Evolutionary conservation across 2,797 vertebrate species (phyloP).

Genomic region (Spinus pinus): DNA sequence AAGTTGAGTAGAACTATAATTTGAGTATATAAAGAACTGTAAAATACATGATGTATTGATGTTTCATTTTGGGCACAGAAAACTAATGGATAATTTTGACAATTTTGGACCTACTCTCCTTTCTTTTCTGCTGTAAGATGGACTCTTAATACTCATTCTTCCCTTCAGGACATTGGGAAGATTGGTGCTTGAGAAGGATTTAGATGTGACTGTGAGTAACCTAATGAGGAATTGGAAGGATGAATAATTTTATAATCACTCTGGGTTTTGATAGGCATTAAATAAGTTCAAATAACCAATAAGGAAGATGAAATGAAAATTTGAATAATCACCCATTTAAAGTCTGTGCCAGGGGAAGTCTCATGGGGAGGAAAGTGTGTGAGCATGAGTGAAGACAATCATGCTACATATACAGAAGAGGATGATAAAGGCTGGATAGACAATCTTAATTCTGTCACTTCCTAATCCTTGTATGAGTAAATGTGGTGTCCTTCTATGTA

Average conservation of each 20-base stretch:
- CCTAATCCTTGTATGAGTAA: background rate
- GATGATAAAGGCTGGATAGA: background rate
- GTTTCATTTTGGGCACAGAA: background rate
- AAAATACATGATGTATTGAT: background rate
- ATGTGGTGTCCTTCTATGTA: background rate
- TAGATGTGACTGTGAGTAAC: background rate
- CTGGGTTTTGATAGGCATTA: background rate
- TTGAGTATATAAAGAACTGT: background rate
- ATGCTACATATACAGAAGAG: background rate
- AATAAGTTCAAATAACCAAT: background rate
- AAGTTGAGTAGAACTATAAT: background rate
- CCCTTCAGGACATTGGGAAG: background rate
- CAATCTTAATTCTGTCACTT: background rate
- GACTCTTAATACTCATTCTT: background rate
- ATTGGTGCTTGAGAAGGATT: slow-evolving; percentile 6
- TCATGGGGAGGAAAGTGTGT: background rate
- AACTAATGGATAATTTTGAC: background rate
- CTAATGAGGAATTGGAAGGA: background rate
- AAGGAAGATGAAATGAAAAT: background rate
- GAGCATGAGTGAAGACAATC: background rate
- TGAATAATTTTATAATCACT: slow-evolving; percentile 32
- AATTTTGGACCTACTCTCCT: background rate
- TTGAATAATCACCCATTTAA: background rate
- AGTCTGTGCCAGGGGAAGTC: background rate
- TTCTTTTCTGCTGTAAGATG: background rate